These are phyloP conservation scores for Labrus mixtus DNA, from an alignment of 2,113 vertebrate genomes.

Conservation along the genomic window DNA sequence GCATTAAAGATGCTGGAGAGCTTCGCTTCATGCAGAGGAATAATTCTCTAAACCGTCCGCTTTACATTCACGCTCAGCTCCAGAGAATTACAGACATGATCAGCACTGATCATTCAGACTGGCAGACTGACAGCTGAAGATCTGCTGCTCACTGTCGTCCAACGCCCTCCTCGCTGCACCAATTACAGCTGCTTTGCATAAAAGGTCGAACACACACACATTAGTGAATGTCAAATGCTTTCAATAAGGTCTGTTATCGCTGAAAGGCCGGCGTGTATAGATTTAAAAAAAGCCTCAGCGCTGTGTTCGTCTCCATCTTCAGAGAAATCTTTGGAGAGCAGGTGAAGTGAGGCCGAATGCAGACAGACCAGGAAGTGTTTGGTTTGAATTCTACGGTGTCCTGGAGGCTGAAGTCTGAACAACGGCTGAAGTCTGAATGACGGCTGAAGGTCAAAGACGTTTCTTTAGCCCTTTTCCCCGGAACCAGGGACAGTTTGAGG, in stretches of 20 bases:
- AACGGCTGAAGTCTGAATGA: too few relatives aligned
- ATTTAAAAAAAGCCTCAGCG: background rate
- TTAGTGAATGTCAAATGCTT: conserved; percentile 26
- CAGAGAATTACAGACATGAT: conserved; percentile 1
- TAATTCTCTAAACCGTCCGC: background rate
- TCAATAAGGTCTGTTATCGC: conserved; percentile 30
- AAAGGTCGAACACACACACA: conserved; percentile 8
- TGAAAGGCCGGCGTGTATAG: conserved; percentile 3
- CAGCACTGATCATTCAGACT: conserved; percentile 17
- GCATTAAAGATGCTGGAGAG: background rate
- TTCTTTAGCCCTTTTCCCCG: too few relatives aligned
- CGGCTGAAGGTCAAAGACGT: background rate
- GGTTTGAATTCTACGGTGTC: background rate
- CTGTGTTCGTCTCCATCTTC: background rate
- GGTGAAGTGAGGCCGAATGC: too few relatives aligned
- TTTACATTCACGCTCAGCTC: conserved; percentile 9
- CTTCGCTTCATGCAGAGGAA: background rate
- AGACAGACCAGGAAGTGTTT: background rate
- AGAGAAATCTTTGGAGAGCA: conserved; percentile 12
- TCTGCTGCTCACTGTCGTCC: conserved; percentile 3
- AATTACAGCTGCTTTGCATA: conserved; percentile 35
- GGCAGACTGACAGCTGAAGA: conserved; percentile 24
- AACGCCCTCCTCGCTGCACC: background rate
- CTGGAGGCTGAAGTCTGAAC: background rate
- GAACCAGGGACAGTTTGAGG: too few relatives aligned